phyloP scores from a whole-genome alignment of 2,888 invertebrate genomes.

The Busseola fusca region DNA sequence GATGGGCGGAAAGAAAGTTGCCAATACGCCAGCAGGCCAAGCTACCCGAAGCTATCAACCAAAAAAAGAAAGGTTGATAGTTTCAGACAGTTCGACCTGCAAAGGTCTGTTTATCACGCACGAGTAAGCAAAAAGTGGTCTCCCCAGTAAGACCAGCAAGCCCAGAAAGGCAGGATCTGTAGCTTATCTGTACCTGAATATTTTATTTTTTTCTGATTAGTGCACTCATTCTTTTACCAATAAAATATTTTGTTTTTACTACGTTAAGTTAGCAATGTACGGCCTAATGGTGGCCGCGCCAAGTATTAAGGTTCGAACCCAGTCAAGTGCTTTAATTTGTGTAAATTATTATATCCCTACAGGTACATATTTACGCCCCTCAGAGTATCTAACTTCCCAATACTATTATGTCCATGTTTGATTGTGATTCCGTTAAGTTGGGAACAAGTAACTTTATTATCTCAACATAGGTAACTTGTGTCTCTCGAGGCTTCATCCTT shows the following conservation, averaged over 20 bases:
- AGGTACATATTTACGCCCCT: neutral
- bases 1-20: no score
- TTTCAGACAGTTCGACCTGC: no score
- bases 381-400: neutral
- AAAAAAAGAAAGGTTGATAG: no score
- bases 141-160: no score
- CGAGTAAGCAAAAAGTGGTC: no score
- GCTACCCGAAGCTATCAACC: no score
- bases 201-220: neutral
- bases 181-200: neutral
- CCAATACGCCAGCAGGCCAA: no score
- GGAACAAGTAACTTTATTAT: constrained; percentile 19
- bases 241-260: neutral
- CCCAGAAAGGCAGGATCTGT: neutral
- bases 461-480: constrained; percentile 6
- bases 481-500: constrained; percentile 20
- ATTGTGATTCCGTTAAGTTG: constrained; percentile 12
- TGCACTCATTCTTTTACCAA: no score
- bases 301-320: neutral
- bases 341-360: neutral
- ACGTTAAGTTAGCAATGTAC: neutral
- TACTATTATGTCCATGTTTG: neutral
- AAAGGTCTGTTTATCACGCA: no score
- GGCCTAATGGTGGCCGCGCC: neutral
- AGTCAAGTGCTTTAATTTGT: neutral